Base-by-base conservation (phyloP, 2,797 vertebrate genomes). In the Onychomys torridus region DNA sequence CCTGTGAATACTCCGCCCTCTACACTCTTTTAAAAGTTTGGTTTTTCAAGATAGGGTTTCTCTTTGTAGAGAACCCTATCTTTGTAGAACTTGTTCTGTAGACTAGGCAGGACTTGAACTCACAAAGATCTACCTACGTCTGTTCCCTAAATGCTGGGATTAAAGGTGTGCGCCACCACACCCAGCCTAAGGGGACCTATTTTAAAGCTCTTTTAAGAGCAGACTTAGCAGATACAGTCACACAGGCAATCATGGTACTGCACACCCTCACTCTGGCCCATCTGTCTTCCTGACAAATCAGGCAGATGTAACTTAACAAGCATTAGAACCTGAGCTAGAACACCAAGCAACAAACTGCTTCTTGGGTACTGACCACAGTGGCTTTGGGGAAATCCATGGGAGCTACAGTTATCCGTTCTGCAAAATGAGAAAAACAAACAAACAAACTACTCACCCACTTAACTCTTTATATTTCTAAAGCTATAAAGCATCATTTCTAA, bases 381-480 rank as follows among this genome's bases (percentile, higher is more conserved):
- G 89, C 52, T 29, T 46, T 7, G 63, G 40, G 67, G 27, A 96
- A 96, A 93, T 57, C 32, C 14, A 19, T 4, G 23, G 27, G 40
- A 88, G 57, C 27, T 92, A 86, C 69, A 79, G 83, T 75, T 93
- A 79, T 82, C 82, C 78, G 59, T 63, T 37, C 34, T 81, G 61
- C 43, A 92, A 94, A 95, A n/a, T 52, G 7, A 29, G 34, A 46
- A n/a, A 89, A 82, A 43, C 14, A 71, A 46, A 90, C 79, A 55
- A 19, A 67, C 27, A 94, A 85, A 81, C 75, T 87, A 89, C 37
- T 90, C 23, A 87, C 17, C 52, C 40, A 83, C 52, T 67, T 55
- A 94, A 19, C 40, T 71, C 71, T 76, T 67, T 52, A 79, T 71
- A 87, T 82, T 86, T 90, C 93, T 78, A 79, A 96, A 90, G 76